phyloP scores from a whole-genome alignment of 2,113 vertebrate genomes.

The Salvator merianae region DNA sequence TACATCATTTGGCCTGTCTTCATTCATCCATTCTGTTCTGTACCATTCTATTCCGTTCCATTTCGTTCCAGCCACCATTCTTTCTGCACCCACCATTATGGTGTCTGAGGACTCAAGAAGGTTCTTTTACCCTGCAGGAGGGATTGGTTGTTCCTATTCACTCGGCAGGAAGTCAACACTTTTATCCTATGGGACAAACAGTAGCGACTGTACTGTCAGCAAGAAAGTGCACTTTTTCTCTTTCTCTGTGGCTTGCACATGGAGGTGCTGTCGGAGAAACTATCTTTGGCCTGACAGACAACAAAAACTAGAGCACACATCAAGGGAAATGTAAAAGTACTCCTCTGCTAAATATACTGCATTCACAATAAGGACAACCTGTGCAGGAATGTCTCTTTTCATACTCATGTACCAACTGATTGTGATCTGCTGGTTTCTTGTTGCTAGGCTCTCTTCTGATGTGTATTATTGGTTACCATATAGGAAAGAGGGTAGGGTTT shows the following conservation, averaged over 20 bases:
- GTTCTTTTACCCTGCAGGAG: neutral
- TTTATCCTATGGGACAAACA: neutral
- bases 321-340: conserved; percentile 19
- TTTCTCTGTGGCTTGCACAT: neutral
- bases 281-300: conserved; percentile 15
- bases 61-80: too few relatives aligned
- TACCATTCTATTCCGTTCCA: too few relatives aligned
- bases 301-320: conserved; percentile 13
- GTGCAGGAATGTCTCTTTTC: neutral
- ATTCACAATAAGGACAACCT: neutral
- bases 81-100: neutral
- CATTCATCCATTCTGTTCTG: too few relatives aligned
- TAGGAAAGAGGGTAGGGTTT: too few relatives aligned
- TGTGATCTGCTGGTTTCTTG: neutral
- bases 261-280: neutral
- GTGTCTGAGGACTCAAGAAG: too few relatives aligned
- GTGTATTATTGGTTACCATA: neutral
- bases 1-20: too few relatives aligned
- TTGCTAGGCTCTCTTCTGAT: neutral
- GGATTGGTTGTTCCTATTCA: too few relatives aligned
- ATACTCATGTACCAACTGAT: neutral
- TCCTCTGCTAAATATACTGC: neutral
- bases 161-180: neutral
- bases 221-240: neutral
- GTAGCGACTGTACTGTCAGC: neutral